Percentiles rank a stretch among this genome's conserved stretches.
phyloP scores from a whole-genome alignment of 35 echinoderm and acorn worm genomes.

The Ptychodera flava region DNA sequence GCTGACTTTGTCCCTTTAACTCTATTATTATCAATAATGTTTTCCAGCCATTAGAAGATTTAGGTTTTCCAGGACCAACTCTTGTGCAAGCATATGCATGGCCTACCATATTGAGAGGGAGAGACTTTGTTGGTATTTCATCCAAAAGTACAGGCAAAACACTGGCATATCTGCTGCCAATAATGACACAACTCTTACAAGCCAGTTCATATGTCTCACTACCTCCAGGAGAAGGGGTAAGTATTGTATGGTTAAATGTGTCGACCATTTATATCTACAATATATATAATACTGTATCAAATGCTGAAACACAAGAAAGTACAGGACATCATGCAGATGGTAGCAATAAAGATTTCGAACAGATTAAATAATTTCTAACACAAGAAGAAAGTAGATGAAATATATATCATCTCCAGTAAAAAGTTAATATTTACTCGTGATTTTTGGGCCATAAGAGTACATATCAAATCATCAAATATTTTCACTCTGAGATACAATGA shows the following conservation, averaged over 20 bases:
- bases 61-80: slow-evolving; percentile 25
- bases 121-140: slow-evolving; percentile 68
- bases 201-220: slow-evolving; percentile 50
- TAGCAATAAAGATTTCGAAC: too few species aligned
- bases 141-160: slow-evolving; percentile 25
- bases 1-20: too few species aligned
- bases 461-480: too few species aligned
- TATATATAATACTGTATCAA: too few species aligned
- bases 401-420: neutral
- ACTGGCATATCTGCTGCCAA: slow-evolving; percentile 63
- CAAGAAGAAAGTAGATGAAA: too few species aligned
- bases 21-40: too few species aligned
- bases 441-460: too few species aligned
- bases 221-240: slow-evolving; percentile 72
- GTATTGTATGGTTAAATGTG: slow-evolving; percentile 7
- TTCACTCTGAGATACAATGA: too few species aligned
- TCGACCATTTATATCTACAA: too few species aligned
- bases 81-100: slow-evolving; percentile 69
- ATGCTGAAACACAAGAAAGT: too few species aligned
- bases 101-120: slow-evolving; percentile 69
- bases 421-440: neutral
- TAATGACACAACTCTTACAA: slow-evolving; percentile 63
- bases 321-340: too few species aligned
- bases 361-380: too few species aligned
- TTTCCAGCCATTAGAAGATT: neutral